phyloP scores from a whole-genome alignment of 2,797 vertebrate species.

The Chiroxiphia lanceolata region DNA sequence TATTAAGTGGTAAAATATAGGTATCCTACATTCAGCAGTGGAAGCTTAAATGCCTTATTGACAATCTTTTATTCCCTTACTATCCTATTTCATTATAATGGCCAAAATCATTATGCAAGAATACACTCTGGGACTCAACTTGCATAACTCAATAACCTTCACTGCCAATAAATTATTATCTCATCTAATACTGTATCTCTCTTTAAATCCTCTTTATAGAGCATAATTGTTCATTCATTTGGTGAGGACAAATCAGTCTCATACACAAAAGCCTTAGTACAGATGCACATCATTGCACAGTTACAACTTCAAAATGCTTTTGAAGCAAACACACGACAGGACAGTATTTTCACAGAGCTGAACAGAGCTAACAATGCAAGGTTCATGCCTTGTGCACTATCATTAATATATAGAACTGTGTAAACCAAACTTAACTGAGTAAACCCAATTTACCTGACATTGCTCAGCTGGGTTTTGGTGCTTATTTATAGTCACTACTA shows the following conservation, averaged over 20 bases:
- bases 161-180: neutral
- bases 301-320: neutral
- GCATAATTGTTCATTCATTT: neutral
- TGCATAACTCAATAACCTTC: constrained; percentile 13
- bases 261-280: neutral
- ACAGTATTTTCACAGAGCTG: neutral
- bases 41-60: constrained; percentile 41
- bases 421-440: neutral
- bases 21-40: neutral
- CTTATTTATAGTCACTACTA: neutral
- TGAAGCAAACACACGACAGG: neutral
- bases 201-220: neutral
- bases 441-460: neutral
- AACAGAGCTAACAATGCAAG: neutral
- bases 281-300: neutral
- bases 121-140: neutral
- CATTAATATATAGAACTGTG: neutral
- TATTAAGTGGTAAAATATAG: neutral
- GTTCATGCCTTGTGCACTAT: neutral
- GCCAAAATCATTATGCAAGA: neutral
- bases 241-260: neutral
- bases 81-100: neutral
- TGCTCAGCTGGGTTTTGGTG: neutral
- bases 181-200: neutral
- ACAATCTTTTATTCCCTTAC: constrained; percentile 35